Conservation (phyloP, 2,888 invertebrate genomes). For the Caenorhabditis sp. region DNA sequence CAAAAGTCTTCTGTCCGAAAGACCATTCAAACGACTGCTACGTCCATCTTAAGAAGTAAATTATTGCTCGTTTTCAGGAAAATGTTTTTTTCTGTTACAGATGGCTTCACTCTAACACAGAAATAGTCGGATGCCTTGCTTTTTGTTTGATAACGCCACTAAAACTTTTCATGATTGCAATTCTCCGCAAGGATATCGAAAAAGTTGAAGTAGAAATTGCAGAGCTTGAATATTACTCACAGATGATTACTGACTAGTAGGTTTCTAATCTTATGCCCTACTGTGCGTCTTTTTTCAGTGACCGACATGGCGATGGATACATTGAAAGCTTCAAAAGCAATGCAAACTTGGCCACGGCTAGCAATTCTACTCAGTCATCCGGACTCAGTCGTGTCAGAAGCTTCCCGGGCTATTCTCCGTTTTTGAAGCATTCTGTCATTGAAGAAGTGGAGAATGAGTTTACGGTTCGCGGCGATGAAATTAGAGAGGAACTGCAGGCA, state of each 20-base stretch:
- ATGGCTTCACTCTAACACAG: slow-evolving; percentile 55
- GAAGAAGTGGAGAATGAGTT: slow-evolving; percentile 63
- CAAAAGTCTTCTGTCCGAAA: slow-evolving; percentile 18
- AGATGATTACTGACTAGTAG: slow-evolving; percentile 51
- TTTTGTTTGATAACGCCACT: slow-evolving; percentile 48
- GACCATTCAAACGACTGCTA: slow-evolving; percentile 46
- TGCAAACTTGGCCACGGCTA: slow-evolving; percentile 21
- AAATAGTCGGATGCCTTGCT: slow-evolving; percentile 37
- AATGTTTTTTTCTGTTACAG: slow-evolving; percentile 19
- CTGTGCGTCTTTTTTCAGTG: slow-evolving; percentile 21
- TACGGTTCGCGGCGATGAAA: slow-evolving; percentile 59
- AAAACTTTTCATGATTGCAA: slow-evolving; percentile 48
- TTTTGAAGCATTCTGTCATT: slow-evolving; percentile 51
- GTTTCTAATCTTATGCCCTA: neutral
- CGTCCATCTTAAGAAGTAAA: slow-evolving; percentile 48
- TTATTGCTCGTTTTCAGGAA: too few species aligned
- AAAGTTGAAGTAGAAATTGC: slow-evolving; percentile 48
- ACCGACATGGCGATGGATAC: slow-evolving; percentile 59
- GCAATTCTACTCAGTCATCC: slow-evolving; percentile 42
- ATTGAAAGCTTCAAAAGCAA: slow-evolving; percentile 55
- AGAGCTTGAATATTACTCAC: slow-evolving; percentile 38
- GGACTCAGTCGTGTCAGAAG: slow-evolving; percentile 37
- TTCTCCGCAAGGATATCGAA: slow-evolving; percentile 54
- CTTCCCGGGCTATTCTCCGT: slow-evolving; percentile 55
- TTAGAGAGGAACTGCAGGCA: slow-evolving; percentile 44